Evolutionary conservation across 2,888 invertebrate species (phyloP).

Genomic region (Apotomis capreana): DNA sequence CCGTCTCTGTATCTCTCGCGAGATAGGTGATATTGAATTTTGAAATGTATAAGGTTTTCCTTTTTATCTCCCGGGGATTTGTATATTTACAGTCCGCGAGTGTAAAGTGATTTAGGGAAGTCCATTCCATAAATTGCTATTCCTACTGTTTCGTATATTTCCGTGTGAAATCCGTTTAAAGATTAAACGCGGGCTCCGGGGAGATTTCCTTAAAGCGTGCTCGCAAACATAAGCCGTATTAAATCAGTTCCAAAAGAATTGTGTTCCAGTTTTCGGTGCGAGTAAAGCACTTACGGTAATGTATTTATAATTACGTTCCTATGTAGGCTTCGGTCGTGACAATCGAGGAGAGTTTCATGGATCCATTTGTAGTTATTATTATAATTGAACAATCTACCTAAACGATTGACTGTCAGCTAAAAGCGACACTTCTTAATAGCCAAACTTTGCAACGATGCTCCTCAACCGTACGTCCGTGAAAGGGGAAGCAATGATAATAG

Average conservation of each 20-base stretch:
- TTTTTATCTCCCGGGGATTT: slow-evolving; percentile 66
- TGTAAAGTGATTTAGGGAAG: slow-evolving; percentile 61
- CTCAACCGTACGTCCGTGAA: slow-evolving; percentile 7
- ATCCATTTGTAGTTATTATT: slow-evolving; percentile 58
- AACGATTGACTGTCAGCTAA: slow-evolving; percentile 55
- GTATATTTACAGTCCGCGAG: slow-evolving; percentile 61
- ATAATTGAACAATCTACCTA: slow-evolving; percentile 47
- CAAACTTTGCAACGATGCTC: background rate
- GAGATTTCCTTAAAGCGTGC: slow-evolving; percentile 54
- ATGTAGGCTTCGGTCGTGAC: slow-evolving; percentile 71
- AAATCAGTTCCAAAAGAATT: slow-evolving; percentile 57
- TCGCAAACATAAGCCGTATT: slow-evolving; percentile 55
- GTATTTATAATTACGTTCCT: slow-evolving; percentile 78
- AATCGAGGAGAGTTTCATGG: slow-evolving; percentile 54
- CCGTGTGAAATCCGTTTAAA: slow-evolving; percentile 54
- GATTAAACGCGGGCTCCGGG: slow-evolving; percentile 55
- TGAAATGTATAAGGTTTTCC: slow-evolving; percentile 69
- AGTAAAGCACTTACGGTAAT: slow-evolving; percentile 75
- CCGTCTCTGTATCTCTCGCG: slow-evolving; percentile 58
- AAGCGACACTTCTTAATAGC: background rate
- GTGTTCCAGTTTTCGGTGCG: slow-evolving; percentile 59
- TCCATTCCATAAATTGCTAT: slow-evolving; percentile 69
- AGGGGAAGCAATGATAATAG: slow-evolving; percentile 20
- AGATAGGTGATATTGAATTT: slow-evolving; percentile 77
- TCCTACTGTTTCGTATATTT: slow-evolving; percentile 54